Percentiles rank a stretch among this genome's conserved stretches.
Conservation (phyloP, 2,888 invertebrate genomes). For the Nycteola revayana region DNA sequence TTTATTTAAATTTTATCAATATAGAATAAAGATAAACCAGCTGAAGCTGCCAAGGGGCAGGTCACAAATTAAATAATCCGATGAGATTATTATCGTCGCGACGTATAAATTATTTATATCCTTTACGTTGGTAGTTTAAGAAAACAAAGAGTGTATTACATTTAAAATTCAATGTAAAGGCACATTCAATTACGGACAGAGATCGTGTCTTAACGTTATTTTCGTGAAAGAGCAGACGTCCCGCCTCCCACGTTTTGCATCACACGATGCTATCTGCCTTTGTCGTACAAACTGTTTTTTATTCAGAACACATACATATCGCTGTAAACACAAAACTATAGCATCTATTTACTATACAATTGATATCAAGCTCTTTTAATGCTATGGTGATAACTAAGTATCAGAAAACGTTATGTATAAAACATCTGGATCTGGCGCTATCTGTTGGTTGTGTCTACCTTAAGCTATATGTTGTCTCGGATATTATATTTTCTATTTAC, state of each 20-base stretch:
- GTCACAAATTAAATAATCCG: conserved; percentile 36
- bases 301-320: conserved; percentile 29
- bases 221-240: conserved; percentile 42
- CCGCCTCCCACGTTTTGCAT: conserved; percentile 52
- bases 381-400: conserved; percentile 14
- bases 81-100: conserved; percentile 36
- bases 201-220: conserved; percentile 57
- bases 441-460: conserved; percentile 21
- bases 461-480: conserved; percentile 17
- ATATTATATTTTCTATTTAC: conserved; percentile 25
- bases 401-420: conserved; percentile 21
- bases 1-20: conserved; percentile 31
- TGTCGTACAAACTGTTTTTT: conserved; percentile 37
- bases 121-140: conserved; percentile 41
- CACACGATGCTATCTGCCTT: conserved; percentile 31
- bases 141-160: conserved; percentile 59
- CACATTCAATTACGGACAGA: conserved; percentile 57
- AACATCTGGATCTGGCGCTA: conserved; percentile 19
- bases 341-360: conserved; percentile 19
- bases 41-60: conserved; percentile 12
- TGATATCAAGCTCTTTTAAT: conserved; percentile 17
- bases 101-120: conserved; percentile 38
- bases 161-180: conserved; percentile 66
- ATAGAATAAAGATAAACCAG: conserved; percentile 6
- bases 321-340: conserved; percentile 26